A percentile compares a stretch with the other conserved stretches of the same genome.
These are phyloP conservation scores for Tyrannus savana DNA, from an alignment of 2,113 vertebrate genomes.

Conservation along the genomic window DNA sequence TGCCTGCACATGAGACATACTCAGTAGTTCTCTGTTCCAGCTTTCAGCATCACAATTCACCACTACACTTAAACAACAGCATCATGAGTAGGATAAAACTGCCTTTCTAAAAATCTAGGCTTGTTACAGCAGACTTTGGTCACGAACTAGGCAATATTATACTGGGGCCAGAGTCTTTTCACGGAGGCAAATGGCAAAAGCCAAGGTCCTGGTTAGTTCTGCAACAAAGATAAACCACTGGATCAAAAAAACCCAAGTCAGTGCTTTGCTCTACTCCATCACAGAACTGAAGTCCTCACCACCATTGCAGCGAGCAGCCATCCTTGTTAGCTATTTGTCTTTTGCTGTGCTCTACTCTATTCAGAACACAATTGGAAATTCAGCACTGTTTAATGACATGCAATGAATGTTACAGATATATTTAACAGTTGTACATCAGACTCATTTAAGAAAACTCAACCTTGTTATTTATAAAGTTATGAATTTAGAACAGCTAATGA, in stretches of 20 bases:
- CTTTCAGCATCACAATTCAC: neutral
- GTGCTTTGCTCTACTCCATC: neutral
- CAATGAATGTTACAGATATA: neutral
- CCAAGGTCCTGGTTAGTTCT: neutral
- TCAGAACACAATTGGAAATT: neutral
- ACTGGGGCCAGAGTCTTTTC: neutral
- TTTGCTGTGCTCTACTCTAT: neutral
- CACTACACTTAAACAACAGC: neutral
- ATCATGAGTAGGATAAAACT: neutral
- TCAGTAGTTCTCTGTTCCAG: neutral
- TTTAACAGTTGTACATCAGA: neutral
- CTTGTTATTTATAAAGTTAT: neutral
- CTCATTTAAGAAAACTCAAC: neutral
- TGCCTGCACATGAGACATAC: neutral
- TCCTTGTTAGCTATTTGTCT: neutral
- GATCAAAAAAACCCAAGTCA: neutral
- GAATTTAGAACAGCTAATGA: neutral
- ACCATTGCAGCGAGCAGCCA: neutral
- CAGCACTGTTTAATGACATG: neutral
- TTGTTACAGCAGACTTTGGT: neutral
- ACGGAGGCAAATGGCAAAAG: neutral
- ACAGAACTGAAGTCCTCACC: neutral
- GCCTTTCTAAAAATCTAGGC: neutral
- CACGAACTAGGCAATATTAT: neutral
- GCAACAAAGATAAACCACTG: neutral